Evolutionary conservation across 2,797 vertebrate genomes (phyloP), one percentile per base, ranked within the genome.

Genomic region (Ptychadena robeensis): DNA sequence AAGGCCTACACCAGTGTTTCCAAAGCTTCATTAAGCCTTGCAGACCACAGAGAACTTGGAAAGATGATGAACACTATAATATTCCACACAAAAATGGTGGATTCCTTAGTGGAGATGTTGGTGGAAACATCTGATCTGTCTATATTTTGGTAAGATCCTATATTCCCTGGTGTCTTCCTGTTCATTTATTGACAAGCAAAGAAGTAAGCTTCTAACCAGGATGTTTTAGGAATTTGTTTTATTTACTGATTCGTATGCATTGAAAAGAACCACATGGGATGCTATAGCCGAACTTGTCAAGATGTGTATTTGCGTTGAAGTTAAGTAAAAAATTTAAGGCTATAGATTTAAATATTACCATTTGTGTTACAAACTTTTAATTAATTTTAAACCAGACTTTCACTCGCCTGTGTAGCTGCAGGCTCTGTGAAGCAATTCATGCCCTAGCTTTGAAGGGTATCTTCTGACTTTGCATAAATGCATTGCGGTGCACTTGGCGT

Each of bases 41-140:
- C 96, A 0, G 98, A 99, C 89, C 98, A 99, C 86, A 95, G 96
- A 86, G 98, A 99, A 88, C 96, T 99, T n/a, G 98, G 98, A 69
- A 99, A 98, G 88, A 98, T 99, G 97, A 99, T 99, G 97, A 99
- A 99, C 91, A 99, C 98, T 71, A 99, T 99, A 83, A 98, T 98
- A 90, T 99, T 99, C 89, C 98, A 99, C 92, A 99, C 97, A 73
- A 99, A 98, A 94, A 98, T 99, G 98, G 98, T 98, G 80, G 98
- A 99, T 92, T 98, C 97, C 32, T 95, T 99, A 90, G 97, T 98
- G 91, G 98, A 99, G 92, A 98, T 99, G 97, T 91, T 99, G 90
- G 97, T 98, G 88, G 98, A 99, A 93, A 98, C 98, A 0, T 99
- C 98, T 11, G 97, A 98, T 89, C 92, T 99, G 86, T 99, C 98